Evolutionary conservation across 2,113 vertebrate genomes (phyloP).

Genomic region (Passer montanus): DNA sequence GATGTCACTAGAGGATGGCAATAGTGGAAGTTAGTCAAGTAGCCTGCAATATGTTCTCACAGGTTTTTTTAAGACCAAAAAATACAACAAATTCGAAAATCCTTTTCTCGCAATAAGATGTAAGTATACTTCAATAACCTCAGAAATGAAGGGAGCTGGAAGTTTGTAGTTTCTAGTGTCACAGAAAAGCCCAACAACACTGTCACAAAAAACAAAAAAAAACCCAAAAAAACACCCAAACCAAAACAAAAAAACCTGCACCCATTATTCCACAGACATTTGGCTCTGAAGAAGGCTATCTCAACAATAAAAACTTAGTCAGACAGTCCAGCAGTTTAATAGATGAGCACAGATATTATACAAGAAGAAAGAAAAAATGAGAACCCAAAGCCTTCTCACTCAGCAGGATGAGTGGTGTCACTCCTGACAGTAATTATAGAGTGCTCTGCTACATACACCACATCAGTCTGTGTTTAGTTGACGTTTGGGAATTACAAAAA

Average conservation of each 20-base stretch:
- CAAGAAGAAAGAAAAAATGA: neutral
- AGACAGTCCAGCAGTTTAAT: neutral
- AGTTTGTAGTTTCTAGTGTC: neutral
- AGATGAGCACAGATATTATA: neutral
- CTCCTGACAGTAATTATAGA: neutral
- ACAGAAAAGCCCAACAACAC: neutral
- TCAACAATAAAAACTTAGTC: neutral
- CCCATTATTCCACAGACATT: neutral
- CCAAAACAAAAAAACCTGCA: neutral
- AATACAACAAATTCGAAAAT: neutral
- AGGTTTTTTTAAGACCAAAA: neutral
- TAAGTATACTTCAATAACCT: neutral
- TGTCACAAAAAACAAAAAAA: neutral
- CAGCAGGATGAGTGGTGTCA: neutral
- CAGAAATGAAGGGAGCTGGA: neutral
- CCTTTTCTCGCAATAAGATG: neutral
- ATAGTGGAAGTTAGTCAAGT: neutral
- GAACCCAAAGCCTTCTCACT: neutral
- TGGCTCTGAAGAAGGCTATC: neutral
- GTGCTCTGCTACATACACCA: neutral
- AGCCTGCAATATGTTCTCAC: neutral
- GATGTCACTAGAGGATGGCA: neutral
- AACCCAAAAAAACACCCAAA: neutral
- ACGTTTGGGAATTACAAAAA: neutral
- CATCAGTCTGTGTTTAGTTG: neutral